Percentiles rank a stretch among this genome's conserved stretches.
Conservation (phyloP, 2,113 vertebrate species). For the Colossoma macropomum region DNA sequence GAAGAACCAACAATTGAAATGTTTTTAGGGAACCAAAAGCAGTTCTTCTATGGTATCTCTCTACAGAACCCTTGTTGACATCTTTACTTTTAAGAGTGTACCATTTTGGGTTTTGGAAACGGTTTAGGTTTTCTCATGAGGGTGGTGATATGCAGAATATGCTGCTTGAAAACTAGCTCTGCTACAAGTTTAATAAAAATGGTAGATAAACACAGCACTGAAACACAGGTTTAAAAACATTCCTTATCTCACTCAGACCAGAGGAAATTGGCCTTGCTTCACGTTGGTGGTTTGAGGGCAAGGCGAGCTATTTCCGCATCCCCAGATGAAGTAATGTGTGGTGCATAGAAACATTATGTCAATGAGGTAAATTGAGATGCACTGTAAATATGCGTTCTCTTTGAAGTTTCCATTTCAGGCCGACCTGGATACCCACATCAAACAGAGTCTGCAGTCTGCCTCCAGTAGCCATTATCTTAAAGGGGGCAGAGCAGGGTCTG, state of each 20-base stretch:
- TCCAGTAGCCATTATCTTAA: slow-evolving; percentile 71
- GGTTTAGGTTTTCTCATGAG: background rate
- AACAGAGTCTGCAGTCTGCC: slow-evolving; percentile 66
- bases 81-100: background rate
- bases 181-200: background rate
- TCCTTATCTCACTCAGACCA: background rate
- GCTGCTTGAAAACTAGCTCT: background rate
- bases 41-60: too few relatives aligned
- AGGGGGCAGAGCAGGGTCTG: slow-evolving; percentile 47
- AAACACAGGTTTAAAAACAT: background rate
- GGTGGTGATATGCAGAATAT: background rate
- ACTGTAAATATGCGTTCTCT: slow-evolving; percentile 66
- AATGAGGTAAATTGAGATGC: slow-evolving; percentile 71
- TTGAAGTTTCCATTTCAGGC: slow-evolving; percentile 77
- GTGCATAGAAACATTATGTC: slow-evolving; percentile 61
- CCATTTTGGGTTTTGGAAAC: background rate
- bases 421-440: slow-evolving; percentile 70
- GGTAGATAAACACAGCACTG: background rate
- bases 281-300: slow-evolving; percentile 4
- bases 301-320: slow-evolving; percentile 49
- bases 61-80: background rate
- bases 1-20: too few relatives aligned
- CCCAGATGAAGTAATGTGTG: slow-evolving; percentile 61
- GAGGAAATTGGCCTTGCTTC: slow-evolving; percentile 7
- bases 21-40: too few relatives aligned